Percentiles rank a stretch among this genome's conserved stretches.
Evolutionary conservation across 2,888 invertebrate genomes (phyloP).

Genomic region (Drosophila paracracens): DNA sequence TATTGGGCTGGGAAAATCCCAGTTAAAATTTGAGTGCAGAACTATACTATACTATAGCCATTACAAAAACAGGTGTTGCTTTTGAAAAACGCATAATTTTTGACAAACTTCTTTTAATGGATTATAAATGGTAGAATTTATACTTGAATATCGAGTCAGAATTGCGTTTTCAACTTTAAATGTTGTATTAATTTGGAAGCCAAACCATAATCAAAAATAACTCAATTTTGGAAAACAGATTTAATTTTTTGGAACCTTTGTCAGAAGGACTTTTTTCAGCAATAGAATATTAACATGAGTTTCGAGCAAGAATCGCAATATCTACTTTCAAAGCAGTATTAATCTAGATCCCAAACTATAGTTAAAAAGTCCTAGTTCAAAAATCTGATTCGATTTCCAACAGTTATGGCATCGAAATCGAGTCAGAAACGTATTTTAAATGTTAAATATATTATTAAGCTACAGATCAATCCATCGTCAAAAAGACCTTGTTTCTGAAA

Average conservation of each 20-base stretch:
- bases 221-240: background rate
- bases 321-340: background rate
- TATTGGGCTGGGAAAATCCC: no score
- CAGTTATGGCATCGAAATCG: background rate
- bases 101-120: background rate
- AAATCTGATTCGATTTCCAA: no score
- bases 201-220: background rate
- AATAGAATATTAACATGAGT: background rate
- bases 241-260: background rate
- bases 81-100: background rate
- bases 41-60: background rate
- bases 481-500: background rate
- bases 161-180: no score
- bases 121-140: no score
- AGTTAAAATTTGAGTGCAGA: no score
- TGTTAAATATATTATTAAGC: background rate
- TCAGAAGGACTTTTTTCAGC: background rate
- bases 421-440: background rate
- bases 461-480: background rate
- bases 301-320: no score
- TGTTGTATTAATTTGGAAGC: background rate
- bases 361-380: rapidly evolving
- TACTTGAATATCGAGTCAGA: no score
- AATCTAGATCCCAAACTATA: background rate
- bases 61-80: rapidly evolving